Conservation (phyloP, 1,140 invertebrate species). For the Caenorhabditis brenneri region DNA sequence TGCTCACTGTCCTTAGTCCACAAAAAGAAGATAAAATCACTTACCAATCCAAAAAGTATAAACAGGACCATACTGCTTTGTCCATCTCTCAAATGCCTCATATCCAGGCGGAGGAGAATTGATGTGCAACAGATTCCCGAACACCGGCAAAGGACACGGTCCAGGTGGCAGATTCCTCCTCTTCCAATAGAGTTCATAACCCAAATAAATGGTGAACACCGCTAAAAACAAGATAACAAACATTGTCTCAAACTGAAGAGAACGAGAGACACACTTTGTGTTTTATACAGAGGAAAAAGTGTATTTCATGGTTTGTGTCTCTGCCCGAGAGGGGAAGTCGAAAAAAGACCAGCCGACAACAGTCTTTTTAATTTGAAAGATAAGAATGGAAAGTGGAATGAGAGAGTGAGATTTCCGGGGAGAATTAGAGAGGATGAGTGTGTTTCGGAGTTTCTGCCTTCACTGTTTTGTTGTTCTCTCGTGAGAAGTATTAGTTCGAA, state of each 20-base stretch:
- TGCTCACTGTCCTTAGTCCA: too few relatives aligned
- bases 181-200: not conserved
- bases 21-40: not conserved
- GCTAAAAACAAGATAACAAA: not conserved
- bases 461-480: not conserved
- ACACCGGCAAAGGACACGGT: not conserved
- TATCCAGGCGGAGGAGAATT: not conserved
- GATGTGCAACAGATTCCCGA: not conserved
- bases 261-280: not conserved
- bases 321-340: not conserved
- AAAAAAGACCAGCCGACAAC: not conserved
- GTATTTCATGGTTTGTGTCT: not conserved
- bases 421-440: not conserved
- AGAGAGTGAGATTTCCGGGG: not conserved
- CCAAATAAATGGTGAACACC: not conserved
- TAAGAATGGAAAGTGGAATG: not conserved
- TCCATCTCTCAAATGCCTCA: not conserved
- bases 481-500: not conserved
- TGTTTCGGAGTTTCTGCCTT: not conserved
- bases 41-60: slow-evolving; percentile 27
- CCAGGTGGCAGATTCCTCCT: not conserved
- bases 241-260: not conserved
- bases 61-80: not conserved
- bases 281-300: not conserved
- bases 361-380: not conserved